Conservation (phyloP, 2,113 vertebrate genomes). For the Eudorcas thomsonii region DNA sequence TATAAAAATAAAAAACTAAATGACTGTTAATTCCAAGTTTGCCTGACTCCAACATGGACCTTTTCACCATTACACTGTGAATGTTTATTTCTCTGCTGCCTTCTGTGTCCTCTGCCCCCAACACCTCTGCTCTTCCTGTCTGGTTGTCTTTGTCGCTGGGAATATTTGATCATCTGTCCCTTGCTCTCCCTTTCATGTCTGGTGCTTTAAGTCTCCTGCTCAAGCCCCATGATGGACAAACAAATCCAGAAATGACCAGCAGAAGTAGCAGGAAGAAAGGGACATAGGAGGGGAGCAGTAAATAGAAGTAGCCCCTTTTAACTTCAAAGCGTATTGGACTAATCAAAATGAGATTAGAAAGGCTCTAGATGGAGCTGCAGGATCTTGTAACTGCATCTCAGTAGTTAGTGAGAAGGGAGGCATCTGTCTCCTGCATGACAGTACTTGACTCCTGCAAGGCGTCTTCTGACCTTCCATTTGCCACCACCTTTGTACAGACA, state of each 20-base stretch:
- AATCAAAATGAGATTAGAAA: not conserved
- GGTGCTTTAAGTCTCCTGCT: not conserved
- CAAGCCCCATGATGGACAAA: not conserved
- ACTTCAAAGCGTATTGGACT: not conserved
- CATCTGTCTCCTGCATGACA: not conserved
- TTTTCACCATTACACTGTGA: not conserved
- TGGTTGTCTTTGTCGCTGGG: not conserved
- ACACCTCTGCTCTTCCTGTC: not conserved
- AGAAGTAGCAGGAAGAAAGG: not conserved
- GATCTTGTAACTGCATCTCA: not conserved
- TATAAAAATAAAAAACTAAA: not conserved
- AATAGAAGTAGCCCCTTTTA: not conserved
- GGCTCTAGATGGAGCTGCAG: not conserved
- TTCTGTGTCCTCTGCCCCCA: not conserved
- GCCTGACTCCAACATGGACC: not conserved
- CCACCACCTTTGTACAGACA: not conserved
- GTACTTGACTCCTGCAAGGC: not conserved
- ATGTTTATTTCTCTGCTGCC: not conserved
- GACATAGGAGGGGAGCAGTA: not conserved
- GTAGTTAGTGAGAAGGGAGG: not conserved
- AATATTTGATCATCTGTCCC: not conserved
- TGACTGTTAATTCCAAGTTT: not conserved
- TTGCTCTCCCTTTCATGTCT: not conserved
- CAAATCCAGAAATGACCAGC: not conserved
- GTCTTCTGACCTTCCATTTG: not conserved